Percentiles rank a stretch among this genome's conserved stretches.
Conservation (phyloP, 2,888 invertebrate species). For the Diarsia rubi region DNA sequence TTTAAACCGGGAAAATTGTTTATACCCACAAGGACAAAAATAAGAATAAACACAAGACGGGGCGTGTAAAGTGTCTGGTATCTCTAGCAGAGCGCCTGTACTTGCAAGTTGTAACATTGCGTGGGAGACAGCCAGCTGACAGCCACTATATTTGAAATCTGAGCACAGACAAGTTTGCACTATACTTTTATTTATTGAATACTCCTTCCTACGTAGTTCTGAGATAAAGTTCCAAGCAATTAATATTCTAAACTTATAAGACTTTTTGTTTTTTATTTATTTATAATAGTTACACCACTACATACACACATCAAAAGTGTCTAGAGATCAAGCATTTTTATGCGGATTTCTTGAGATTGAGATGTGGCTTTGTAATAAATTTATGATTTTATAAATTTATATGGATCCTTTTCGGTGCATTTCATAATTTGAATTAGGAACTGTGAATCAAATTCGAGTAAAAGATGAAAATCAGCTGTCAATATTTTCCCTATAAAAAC, state of each 20-base stretch:
- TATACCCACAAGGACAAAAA: not conserved
- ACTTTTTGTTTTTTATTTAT: not conserved
- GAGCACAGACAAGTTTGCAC: slow-evolving; percentile 35
- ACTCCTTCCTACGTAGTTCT: not conserved
- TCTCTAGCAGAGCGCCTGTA: not conserved
- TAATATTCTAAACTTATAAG: slow-evolving; percentile 4
- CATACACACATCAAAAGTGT: no score
- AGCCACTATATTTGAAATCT: slow-evolving; percentile 39
- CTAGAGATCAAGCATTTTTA: no score
- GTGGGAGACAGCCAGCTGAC: slow-evolving; percentile 50
- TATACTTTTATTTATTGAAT: slow-evolving; percentile 36
- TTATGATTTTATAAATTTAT: no score
- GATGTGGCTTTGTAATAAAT: no score
- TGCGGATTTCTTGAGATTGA: no score
- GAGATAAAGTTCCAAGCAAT: not conserved
- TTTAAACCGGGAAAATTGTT: no score
- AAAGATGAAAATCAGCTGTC: no score
- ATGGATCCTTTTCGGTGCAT: no score
- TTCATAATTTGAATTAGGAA: no score
- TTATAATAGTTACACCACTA: no score
- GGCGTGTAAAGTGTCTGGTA: not conserved
- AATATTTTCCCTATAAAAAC: no score
- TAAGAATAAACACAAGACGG: not conserved
- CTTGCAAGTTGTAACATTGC: slow-evolving; percentile 29
- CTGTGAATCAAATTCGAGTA: no score